Conservation (phyloP, 64 coral and sea anemone species). For the Pocillopora damicornis region DNA sequence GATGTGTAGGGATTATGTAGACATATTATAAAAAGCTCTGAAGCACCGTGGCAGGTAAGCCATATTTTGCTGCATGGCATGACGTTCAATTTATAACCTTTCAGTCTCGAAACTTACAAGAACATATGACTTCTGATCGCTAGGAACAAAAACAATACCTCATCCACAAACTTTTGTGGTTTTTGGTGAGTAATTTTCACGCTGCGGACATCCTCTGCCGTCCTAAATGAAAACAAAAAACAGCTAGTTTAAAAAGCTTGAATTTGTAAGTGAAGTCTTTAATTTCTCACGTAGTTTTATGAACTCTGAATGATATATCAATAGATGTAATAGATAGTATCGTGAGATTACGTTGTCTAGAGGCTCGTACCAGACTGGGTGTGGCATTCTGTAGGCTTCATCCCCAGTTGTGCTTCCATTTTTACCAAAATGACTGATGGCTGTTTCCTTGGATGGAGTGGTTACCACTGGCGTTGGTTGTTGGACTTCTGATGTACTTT, state of each 20-base stretch:
- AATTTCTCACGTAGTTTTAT: no score
- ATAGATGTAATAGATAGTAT: no score
- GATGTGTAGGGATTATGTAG: no score
- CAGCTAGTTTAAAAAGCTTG: neutral
- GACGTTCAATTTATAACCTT: no score
- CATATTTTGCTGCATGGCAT: no score
- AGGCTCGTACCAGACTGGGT: slow-evolving; percentile 14
- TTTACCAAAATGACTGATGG: slow-evolving; percentile 37
- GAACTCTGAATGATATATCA: no score
- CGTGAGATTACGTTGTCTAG: neutral
- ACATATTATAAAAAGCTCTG: no score
- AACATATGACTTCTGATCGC: no score
- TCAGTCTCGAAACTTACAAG: no score
- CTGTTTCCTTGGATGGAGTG: neutral
- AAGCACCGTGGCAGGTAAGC: no score
- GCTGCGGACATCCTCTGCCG: slow-evolving; percentile 71
- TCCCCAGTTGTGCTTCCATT: slow-evolving; percentile 10
- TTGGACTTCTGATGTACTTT: neutral
- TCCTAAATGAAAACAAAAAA: slow-evolving; percentile 35
- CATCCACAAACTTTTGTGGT: slow-evolving; percentile 72
- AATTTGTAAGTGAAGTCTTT: neutral
- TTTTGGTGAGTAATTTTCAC: slow-evolving; percentile 80
- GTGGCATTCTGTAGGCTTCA: slow-evolving; percentile 31
- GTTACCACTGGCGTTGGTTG: neutral
- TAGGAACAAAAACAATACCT: slow-evolving; percentile 35